These are phyloP conservation scores for Acrobasis consociella DNA, from an alignment of 2,888 invertebrate genomes.

Conservation along the genomic window DNA sequence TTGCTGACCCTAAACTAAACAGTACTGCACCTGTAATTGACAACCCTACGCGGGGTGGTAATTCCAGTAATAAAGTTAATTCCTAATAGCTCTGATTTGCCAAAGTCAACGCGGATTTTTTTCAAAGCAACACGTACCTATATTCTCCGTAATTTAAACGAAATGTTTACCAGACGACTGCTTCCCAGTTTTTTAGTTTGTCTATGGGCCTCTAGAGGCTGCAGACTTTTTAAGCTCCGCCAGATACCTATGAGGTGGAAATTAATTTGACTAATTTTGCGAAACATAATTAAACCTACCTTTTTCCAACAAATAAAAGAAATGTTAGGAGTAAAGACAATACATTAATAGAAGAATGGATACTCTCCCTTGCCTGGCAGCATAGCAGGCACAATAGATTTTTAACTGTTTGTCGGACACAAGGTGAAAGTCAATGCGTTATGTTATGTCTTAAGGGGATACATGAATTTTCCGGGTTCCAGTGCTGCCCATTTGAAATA, in stretches of 20 bases:
- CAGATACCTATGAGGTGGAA: neutral
- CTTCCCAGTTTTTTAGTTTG: neutral
- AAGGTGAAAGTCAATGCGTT: too few relatives aligned
- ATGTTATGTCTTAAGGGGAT: too few relatives aligned
- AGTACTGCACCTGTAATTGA: neutral
- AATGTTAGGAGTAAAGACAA: too few relatives aligned
- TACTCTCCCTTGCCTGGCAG: too few relatives aligned
- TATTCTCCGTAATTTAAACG: constrained; percentile 1
- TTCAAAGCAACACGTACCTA: constrained; percentile 1
- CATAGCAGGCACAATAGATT: too few relatives aligned
- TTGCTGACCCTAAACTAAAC: too few relatives aligned
- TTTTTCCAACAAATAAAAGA: too few relatives aligned
- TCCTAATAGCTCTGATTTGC: constrained; percentile 22
- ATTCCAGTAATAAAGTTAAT: constrained; percentile 31
- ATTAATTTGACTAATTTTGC: neutral
- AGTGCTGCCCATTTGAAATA: too few relatives aligned
- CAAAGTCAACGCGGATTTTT: constrained; percentile 17
- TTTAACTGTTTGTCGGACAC: too few relatives aligned
- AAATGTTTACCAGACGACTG: constrained; percentile 14
- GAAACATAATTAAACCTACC: too few relatives aligned
- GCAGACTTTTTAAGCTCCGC: neutral
- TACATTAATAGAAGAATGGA: too few relatives aligned
- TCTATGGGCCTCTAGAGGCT: neutral
- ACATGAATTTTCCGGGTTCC: too few relatives aligned
- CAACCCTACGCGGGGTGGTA: constrained; percentile 2